Conservation (phyloP, 2,888 invertebrate genomes). For the Rhorus exstirpatorius region DNA sequence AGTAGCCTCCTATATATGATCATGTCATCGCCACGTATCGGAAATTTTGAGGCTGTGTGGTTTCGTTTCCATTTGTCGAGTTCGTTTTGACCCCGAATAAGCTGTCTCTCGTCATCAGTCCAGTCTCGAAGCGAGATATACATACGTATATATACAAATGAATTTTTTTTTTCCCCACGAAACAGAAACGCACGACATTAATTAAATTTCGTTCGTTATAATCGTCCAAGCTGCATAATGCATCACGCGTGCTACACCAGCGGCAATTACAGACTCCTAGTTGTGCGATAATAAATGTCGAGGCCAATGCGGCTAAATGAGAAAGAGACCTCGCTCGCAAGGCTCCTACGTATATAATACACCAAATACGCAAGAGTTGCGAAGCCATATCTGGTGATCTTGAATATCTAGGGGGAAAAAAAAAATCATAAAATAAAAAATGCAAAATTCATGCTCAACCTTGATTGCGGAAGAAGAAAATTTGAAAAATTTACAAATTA, state of each 20-base stretch:
- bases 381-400: slow-evolving; percentile 6
- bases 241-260: neutral
- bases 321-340: slow-evolving; percentile 4
- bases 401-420: neutral
- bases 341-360: slow-evolving; percentile 1
- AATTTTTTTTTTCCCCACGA: too few relatives aligned
- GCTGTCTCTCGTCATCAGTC: neutral
- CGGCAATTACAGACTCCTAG: slow-evolving; percentile 13
- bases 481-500: neutral
- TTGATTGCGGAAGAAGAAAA: too few relatives aligned
- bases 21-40: slow-evolving; percentile 33
- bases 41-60: too few relatives aligned
- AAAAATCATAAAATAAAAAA: neutral
- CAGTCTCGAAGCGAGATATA: neutral
- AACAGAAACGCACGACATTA: neutral
- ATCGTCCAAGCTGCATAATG: slow-evolving; percentile 22
- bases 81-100: slow-evolving; percentile 9
- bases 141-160: too few relatives aligned
- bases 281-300: slow-evolving; percentile 47
- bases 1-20: slow-evolving; percentile 30
- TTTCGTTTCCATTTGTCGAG: neutral
- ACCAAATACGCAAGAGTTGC: neutral
- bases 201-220: slow-evolving; percentile 14
- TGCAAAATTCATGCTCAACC: too few relatives aligned
- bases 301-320: slow-evolving; percentile 43